phyloP scores from a whole-genome alignment of 2,797 vertebrate genomes.

The Cottoperca gobio region DNA sequence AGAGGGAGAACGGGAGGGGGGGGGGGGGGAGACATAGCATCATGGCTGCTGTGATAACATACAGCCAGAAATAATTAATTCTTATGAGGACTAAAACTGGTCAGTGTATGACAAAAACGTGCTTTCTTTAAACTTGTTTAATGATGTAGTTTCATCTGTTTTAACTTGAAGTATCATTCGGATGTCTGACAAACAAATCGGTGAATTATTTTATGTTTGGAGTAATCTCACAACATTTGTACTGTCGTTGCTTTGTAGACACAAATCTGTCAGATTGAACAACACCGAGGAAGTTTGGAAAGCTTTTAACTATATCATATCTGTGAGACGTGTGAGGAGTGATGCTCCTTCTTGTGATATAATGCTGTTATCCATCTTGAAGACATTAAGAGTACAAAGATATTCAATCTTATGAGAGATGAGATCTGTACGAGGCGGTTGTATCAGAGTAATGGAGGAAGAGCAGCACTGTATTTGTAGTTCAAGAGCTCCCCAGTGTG shows the following conservation, averaged over 20 bases:
- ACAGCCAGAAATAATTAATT: slow-evolving; percentile 39
- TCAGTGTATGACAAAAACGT: slow-evolving; percentile 1
- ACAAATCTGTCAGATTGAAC: slow-evolving; percentile 11
- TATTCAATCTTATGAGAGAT: slow-evolving; percentile 29
- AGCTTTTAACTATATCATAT: slow-evolving; percentile 10
- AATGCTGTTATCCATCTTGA: slow-evolving; percentile 28
- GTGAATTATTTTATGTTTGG: background rate
- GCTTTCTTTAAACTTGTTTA: background rate
- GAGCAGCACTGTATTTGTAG: slow-evolving; percentile 36
- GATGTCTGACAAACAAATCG: background rate
- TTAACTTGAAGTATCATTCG: background rate
- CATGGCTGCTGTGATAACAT: slow-evolving; percentile 39
- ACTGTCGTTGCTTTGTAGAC: background rate
- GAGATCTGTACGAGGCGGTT: background rate
- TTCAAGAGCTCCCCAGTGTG: slow-evolving; percentile 76
- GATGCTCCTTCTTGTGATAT: slow-evolving; percentile 10
- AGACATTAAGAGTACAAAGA: slow-evolving; percentile 28
- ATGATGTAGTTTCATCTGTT: background rate
- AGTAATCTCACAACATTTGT: slow-evolving; percentile 9
- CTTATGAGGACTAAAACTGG: slow-evolving; percentile 27
- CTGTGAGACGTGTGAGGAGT: background rate
- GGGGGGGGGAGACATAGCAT: background rate
- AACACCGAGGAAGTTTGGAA: background rate
- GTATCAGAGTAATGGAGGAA: background rate
- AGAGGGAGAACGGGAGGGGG: background rate